Evolutionary conservation across 2,797 vertebrate species (phyloP), one percentile per base, ranked within the genome.

Genomic region (Apogon talboti): DNA sequence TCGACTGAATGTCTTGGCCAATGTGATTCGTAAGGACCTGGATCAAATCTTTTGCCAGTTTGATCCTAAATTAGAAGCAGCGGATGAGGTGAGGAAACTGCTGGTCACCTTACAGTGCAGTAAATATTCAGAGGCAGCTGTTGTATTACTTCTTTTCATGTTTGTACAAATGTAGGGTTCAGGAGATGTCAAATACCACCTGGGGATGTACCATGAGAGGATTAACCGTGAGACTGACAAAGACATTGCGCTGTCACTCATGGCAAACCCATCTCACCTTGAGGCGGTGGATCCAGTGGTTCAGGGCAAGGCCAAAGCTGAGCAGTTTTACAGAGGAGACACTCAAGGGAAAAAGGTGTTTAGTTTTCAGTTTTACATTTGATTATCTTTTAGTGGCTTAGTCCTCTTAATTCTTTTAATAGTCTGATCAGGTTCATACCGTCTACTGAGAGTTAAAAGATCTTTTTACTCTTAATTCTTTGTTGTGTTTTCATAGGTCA

Each of bases 41-140:
- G 97, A 98, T 24, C 97, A 99, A 78, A 98, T 99, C 74, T 98
- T 99, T 89, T 99, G 97, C 84, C 97, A 99, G 88, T 99, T 99
- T 0, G 97, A 99, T 81, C 96, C 97, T 1, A 98, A 98, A 78
- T 91, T 99, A 66, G 97, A 98, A 76, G 95, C 97, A 59, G 95
- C 96, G 1, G 97, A 99, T 64, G 97, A 99, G 95, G 97, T 97
- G 67, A 88, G 6, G 24, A 28, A 28, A 28, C 24, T 28, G 91
- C 50, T 66, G 46, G 33, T 44, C 2, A 50, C 7, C 15, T 11
- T 15, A 28, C 24, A 28, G 6, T 4, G 4, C 1, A 5, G 6
- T 28, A 28, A 28, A 28, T 28, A 28, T 28, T 28, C 24, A 28
- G 6, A 28, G 6, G 24, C 4, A 5, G 4, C 24, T 28, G 24